These are phyloP conservation scores for Macrophya annulata DNA, from an alignment of 2,888 invertebrate genomes.

Conservation along the genomic window DNA sequence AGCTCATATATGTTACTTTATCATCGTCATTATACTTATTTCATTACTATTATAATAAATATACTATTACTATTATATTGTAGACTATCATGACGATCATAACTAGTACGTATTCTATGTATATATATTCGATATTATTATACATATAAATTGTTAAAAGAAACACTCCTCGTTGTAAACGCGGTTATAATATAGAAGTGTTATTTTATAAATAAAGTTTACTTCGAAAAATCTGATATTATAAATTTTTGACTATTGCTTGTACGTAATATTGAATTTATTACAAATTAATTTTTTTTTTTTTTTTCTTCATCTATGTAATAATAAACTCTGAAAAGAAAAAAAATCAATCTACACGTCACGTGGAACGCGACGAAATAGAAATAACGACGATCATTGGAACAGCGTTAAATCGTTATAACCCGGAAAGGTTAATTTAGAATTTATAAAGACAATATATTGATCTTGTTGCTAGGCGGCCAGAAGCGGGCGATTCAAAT, in stretches of 20 bases:
- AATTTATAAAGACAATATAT: slow-evolving; percentile 60
- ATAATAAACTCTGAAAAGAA: too few relatives aligned
- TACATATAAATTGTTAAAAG: neutral
- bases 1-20: slow-evolving; percentile 9
- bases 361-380: neutral
- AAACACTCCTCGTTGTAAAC: neutral
- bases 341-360: neutral
- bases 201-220: slow-evolving; percentile 10
- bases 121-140: neutral
- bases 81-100: slow-evolving; percentile 15
- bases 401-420: slow-evolving; percentile 22
- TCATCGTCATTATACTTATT: slow-evolving; percentile 31
- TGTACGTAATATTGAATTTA: neutral
- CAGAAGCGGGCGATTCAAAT: slow-evolving; percentile 53
- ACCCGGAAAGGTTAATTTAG: slow-evolving; percentile 22
- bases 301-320: too few relatives aligned
- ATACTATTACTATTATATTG: neutral
- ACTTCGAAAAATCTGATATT: neutral
- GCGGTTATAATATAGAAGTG: neutral
- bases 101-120: neutral
- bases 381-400: neutral
- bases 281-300: too few relatives aligned
- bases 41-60: slow-evolving; percentile 1
- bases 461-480: slow-evolving; percentile 73
- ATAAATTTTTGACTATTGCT: neutral